A percentile compares a stretch with the other conserved stretches of the same genome.
These are phyloP conservation scores for Dermolepida albohirtum DNA, from an alignment of 2,888 invertebrate species.

Conservation along the genomic window DNA sequence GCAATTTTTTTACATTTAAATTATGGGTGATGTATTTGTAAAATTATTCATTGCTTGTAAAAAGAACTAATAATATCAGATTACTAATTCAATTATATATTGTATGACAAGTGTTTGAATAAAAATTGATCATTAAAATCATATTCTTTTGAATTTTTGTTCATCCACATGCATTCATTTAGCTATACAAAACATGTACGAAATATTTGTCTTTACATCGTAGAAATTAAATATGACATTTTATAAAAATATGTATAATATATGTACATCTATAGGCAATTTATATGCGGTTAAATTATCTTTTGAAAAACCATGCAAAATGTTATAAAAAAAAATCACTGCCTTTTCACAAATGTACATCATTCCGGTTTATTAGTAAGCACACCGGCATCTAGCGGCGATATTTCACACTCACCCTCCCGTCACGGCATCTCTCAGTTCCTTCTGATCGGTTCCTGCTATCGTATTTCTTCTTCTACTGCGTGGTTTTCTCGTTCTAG, in stretches of 20 bases:
- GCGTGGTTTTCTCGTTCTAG: constrained; percentile 79
- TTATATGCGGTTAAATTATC: too few relatives aligned
- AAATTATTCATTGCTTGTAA: background rate
- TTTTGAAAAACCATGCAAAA: constrained; percentile 1
- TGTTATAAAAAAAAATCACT: constrained; percentile 3
- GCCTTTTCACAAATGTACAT: constrained; percentile 10
- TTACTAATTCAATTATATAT: too few relatives aligned
- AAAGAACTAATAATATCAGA: background rate
- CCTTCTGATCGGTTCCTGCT: constrained; percentile 90
- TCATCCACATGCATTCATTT: too few relatives aligned
- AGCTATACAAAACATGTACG: too few relatives aligned
- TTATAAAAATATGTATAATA: constrained; percentile 5
- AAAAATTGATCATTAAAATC: too few relatives aligned
- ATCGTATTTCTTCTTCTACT: constrained; percentile 91
- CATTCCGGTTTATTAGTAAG: background rate
- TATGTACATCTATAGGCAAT: background rate
- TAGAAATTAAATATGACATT: too few relatives aligned
- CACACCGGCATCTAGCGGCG: constrained; percentile 5
- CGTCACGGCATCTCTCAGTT: constrained; percentile 83
- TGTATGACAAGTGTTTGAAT: too few relatives aligned
- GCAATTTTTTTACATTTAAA: too few relatives aligned
- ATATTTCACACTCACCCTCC: constrained; percentile 77
- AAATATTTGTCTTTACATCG: too few relatives aligned
- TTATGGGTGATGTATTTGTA: too few relatives aligned
- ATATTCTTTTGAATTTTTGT: too few relatives aligned